Evolutionary conservation across 2,797 vertebrate species (phyloP), one percentile per base, ranked within the genome.

Genomic region (Neosalanx taihuensis): DNA sequence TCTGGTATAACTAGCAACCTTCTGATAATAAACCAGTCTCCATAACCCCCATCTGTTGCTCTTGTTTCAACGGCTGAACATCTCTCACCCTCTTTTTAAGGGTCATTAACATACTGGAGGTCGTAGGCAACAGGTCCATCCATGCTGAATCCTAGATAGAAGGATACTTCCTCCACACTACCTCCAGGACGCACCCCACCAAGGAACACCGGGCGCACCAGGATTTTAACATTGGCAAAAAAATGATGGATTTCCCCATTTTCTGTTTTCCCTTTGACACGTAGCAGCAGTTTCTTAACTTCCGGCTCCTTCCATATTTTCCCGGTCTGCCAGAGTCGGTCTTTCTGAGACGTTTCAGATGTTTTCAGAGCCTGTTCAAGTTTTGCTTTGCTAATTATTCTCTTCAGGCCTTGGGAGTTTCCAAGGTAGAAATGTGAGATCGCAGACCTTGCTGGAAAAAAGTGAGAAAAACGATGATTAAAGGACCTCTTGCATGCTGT

Each of bases 141-240:
- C 75, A 91, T 89, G 59, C 89, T 93, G 85, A 95, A 94, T 1
- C 89, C 92, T 35, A 94, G 81, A 77, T 90, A 94, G 85, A 94
- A 94, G n/a, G 91, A 91, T 3, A 94, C 86, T 59, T 86, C 77
- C 76, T 93, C 84, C 68, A 84, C 87, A 41, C 90, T 93, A 76
- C 72, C 85, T 15, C 91, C 91, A 60, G 91, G 92, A 80, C 91
- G 90, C 26, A 90, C 73, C 23, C 85, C 81, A 37, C 87, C 89
- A 9, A 89, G 80, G 60, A 89, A 86, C 75, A 84, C 81, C 2
- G 93, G 90, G 9, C 83, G 76, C 23, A 91, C 86, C 18, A 68
- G 73, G 71, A 94, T 90, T 79, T 84, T 90, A 3, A 89, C 76
- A 31, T 77, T 84, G 71, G 70, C 79, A 70, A 76, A 84, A 58